Conservation (phyloP, 2,113 vertebrate genomes). For the Choloepus hoffmanni region DNA sequence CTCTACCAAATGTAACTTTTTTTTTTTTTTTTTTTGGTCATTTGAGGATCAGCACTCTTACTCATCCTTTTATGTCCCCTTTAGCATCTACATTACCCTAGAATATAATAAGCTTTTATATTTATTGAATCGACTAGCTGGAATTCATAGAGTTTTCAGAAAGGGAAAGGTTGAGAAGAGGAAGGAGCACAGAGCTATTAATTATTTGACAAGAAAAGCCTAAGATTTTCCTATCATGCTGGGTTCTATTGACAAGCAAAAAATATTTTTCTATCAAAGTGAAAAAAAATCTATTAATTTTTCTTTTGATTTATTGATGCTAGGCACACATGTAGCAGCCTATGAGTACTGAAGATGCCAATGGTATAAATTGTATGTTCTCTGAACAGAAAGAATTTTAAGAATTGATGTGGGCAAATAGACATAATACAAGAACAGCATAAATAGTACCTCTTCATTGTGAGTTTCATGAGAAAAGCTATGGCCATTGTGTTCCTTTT, state of each 20-base stretch:
- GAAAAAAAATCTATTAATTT: constrained; percentile 17
- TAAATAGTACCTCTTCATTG: background rate
- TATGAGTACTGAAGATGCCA: background rate
- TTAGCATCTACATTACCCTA: background rate
- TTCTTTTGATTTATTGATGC: constrained; percentile 48
- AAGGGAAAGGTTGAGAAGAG: background rate
- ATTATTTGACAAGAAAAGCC: background rate
- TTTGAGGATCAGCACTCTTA: background rate
- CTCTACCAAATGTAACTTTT: background rate
- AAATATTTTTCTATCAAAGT: constrained; percentile 47
- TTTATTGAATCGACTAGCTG: background rate
- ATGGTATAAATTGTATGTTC: background rate
- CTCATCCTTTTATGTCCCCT: background rate
- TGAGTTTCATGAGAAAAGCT: constrained; percentile 53
- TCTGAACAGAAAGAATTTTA: background rate
- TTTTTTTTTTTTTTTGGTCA: no score
- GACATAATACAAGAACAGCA: constrained; percentile 43
- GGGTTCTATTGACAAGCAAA: background rate
- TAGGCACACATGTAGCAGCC: background rate
- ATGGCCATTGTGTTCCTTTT: constrained; percentile 11
- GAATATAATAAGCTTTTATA: background rate
- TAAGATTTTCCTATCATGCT: background rate
- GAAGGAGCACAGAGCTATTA: background rate
- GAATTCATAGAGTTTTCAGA: background rate
- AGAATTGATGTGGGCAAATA: constrained; percentile 57